phyloP scores from a whole-genome alignment of 2,113 vertebrate genomes.

The Psittacara wagleri region DNA sequence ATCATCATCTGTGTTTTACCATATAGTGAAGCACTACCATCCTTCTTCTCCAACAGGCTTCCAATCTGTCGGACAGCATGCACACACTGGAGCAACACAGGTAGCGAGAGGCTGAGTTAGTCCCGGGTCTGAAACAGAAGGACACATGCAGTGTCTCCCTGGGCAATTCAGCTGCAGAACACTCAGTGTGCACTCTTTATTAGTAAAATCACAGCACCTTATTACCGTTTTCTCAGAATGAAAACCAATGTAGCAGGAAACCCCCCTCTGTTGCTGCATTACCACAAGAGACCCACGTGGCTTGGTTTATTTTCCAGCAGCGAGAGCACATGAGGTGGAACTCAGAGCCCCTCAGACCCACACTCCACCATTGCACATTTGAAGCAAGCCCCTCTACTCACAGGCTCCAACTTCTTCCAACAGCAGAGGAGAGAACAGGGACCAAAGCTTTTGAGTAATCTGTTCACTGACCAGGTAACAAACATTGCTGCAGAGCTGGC shows the following conservation, averaged over 20 bases:
- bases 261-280: background rate
- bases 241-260: background rate
- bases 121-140: background rate
- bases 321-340: background rate
- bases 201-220: background rate
- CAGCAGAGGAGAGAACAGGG: background rate
- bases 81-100: background rate
- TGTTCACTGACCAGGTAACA: background rate
- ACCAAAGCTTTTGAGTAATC: background rate
- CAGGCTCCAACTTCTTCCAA: background rate
- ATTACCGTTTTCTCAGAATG: background rate
- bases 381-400: background rate
- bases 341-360: background rate
- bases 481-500: background rate
- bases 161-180: background rate
- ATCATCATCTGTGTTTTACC: background rate
- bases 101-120: background rate
- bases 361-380: accelerated
- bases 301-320: background rate
- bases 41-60: background rate
- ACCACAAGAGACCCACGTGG: background rate
- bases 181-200: background rate
- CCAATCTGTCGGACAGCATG: accelerated
- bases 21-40: background rate
- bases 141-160: background rate